phyloP scores from a whole-genome alignment of 2,113 vertebrate genomes.

The Galeopterus variegatus region DNA sequence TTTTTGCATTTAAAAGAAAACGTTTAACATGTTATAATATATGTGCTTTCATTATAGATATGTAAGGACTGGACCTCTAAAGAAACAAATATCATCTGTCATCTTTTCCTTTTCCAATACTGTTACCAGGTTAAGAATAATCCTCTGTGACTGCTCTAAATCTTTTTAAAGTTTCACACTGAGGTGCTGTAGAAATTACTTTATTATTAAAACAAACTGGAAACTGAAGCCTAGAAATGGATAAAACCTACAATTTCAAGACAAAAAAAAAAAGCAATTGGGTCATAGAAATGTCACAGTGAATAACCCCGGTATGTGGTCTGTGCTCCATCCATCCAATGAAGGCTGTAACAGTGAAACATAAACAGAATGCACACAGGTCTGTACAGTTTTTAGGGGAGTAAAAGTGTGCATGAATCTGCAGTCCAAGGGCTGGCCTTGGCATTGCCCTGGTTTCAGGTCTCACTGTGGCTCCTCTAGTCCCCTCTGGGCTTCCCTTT shows the following conservation, averaged over 20 bases:
- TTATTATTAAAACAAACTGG: background rate
- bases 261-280: background rate
- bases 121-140: background rate
- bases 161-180: background rate
- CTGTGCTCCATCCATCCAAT: background rate
- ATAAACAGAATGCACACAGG: background rate
- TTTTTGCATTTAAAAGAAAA: conserved; percentile 14
- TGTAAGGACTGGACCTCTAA: background rate
- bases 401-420: background rate
- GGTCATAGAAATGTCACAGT: background rate
- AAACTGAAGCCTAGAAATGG: conserved; percentile 11
- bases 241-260: background rate
- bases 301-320: background rate
- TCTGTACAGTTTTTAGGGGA: background rate
- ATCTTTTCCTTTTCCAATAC: background rate
- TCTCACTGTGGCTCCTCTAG: background rate
- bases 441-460: background rate
- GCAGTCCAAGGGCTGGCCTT: background rate
- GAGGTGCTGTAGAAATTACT: background rate
- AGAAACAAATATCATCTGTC: background rate
- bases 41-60: background rate
- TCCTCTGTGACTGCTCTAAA: background rate
- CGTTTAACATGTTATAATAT: background rate
- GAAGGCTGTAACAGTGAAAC: background rate
- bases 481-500: background rate